phyloP scores from a whole-genome alignment of 2,797 vertebrate species.

The Falco naumanni region DNA sequence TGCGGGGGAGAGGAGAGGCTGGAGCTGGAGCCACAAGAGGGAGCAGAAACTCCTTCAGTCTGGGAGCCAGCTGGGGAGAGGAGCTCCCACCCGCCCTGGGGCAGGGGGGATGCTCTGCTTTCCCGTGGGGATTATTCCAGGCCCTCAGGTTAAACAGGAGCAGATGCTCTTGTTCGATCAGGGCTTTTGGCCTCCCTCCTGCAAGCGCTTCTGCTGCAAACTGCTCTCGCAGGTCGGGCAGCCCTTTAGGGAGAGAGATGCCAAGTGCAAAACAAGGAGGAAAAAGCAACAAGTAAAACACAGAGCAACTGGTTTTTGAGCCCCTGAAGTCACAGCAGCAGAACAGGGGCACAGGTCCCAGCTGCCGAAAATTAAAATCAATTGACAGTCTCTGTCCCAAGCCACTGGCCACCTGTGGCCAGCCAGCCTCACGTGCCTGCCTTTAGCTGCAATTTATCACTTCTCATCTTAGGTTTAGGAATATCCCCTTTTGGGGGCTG shows the following conservation, averaged over 20 bases:
- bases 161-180: not conserved
- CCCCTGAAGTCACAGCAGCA: not conserved
- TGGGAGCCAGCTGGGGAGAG: not conserved
- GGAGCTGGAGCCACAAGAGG: constrained; percentile 60
- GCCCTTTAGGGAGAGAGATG: not conserved
- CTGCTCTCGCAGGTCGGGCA: not conserved
- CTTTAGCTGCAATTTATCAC: not conserved
- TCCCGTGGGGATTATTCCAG: not conserved
- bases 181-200: not conserved
- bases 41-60: constrained; percentile 58
- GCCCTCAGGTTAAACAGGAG: not conserved
- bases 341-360: not conserved
- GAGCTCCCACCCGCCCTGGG: not conserved
- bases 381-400: not conserved
- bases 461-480: not conserved
- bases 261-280: not conserved
- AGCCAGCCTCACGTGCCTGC: not conserved
- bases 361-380: not conserved
- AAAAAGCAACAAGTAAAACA: not conserved
- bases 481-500: not conserved
- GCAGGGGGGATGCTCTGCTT: not conserved
- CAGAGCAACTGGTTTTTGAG: not conserved
- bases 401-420: not conserved
- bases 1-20: not conserved
- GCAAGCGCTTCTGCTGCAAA: not conserved